These are phyloP conservation scores for Thalpophila matura DNA, from an alignment of 2,888 invertebrate genomes.

Conservation along the genomic window DNA sequence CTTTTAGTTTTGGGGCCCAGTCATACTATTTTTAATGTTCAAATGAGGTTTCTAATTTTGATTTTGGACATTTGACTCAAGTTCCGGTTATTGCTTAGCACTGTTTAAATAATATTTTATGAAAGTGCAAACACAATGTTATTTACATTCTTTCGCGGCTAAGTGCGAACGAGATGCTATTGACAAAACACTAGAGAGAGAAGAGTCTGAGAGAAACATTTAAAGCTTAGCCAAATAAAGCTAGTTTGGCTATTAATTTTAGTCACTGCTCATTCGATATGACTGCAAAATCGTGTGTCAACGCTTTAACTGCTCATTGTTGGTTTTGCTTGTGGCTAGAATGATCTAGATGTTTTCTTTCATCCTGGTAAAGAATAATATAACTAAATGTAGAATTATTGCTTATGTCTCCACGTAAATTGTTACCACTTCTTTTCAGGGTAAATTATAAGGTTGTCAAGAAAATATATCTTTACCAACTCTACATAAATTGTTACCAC, in stretches of 20 bases:
- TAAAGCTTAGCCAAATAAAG: slow-evolving; percentile 28
- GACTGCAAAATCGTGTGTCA: not conserved
- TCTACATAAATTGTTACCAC: too few relatives aligned
- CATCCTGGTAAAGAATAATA: not conserved
- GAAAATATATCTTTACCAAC: too few relatives aligned
- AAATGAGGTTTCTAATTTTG: not conserved
- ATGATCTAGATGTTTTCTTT: not conserved
- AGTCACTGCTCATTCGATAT: slow-evolving; percentile 1
- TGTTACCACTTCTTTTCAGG: too few relatives aligned
- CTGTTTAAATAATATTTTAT: slow-evolving; percentile 18
- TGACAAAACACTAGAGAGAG: slow-evolving; percentile 34
- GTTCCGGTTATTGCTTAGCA: not conserved
- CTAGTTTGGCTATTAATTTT: slow-evolving; percentile 18
- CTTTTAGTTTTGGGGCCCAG: not conserved
- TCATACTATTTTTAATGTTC: not conserved
- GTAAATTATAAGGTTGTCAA: too few relatives aligned
- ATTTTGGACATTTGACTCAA: not conserved
- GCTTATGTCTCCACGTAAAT: too few relatives aligned
- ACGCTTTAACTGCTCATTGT: slow-evolving; percentile 1
- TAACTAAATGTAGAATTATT: not conserved
- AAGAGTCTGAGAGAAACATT: slow-evolving; percentile 11
- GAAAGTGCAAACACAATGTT: slow-evolving; percentile 46
- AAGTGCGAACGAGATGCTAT: slow-evolving; percentile 43
- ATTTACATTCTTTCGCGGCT: slow-evolving; percentile 26
- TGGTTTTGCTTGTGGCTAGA: not conserved